Percentiles rank a stretch among this genome's conserved stretches.
phyloP scores from a whole-genome alignment of 2,888 invertebrate species.

The Ligdia adustata region DNA sequence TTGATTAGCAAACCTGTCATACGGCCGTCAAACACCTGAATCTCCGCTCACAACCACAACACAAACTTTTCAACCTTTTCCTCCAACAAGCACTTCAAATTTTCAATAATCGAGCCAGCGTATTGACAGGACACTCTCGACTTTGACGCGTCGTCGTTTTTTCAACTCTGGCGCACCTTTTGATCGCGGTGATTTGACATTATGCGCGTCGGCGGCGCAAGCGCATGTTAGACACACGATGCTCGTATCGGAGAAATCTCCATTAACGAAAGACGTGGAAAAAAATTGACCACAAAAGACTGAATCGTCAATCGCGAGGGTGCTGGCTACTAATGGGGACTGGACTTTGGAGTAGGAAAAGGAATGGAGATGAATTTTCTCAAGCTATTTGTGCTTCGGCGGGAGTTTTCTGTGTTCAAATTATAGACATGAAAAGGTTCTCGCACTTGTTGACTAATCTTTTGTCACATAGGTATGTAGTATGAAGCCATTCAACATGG shows the following conservation, averaged over 20 bases:
- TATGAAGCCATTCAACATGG: too few species aligned
- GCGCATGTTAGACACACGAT: constrained; percentile 67
- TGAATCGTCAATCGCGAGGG: constrained; percentile 78
- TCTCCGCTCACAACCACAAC: constrained; percentile 34
- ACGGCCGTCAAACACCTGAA: constrained; percentile 5
- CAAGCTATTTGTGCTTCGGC: too few species aligned
- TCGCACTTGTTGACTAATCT: too few species aligned
- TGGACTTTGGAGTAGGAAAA: constrained; percentile 37
- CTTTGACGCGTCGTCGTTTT: constrained; percentile 44
- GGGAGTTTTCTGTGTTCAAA: too few species aligned
- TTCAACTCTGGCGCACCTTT: constrained; percentile 58
- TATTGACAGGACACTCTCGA: constrained; percentile 67
- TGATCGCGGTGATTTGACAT: constrained; percentile 79
- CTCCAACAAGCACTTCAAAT: constrained; percentile 46
- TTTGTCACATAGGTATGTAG: too few species aligned
- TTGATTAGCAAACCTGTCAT: constrained; percentile 30
- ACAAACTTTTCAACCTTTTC: constrained; percentile 43
- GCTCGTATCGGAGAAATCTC: constrained; percentile 71
- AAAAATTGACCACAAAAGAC: constrained; percentile 73
- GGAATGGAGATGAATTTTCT: constrained; percentile 49
- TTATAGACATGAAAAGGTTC: too few species aligned
- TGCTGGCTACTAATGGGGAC: constrained; percentile 76
- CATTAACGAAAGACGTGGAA: constrained; percentile 76
- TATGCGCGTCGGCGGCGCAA: constrained; percentile 44
- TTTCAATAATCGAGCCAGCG: constrained; percentile 52